A percentile compares a stretch with the other conserved stretches of the same genome.
Evolutionary conservation across 2,797 vertebrate genomes (phyloP).

Genomic region (Lycodopsis pacificus): DNA sequence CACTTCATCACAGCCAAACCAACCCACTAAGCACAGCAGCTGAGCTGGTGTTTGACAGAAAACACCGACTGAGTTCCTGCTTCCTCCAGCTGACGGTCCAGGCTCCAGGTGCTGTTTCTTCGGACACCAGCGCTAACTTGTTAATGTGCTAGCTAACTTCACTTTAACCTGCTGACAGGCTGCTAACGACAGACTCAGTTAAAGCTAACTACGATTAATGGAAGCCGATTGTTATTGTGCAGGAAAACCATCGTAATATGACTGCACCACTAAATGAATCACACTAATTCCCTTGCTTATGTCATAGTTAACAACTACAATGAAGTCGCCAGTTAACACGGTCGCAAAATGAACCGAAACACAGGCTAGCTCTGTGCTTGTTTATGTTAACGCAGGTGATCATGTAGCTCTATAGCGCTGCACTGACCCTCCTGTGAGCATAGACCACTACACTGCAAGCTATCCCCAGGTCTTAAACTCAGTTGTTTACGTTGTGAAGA

Average conservation of each 20-base stretch:
- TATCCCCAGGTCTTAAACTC: too few species aligned
- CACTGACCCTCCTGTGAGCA: constrained; percentile 1
- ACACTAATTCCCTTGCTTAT: not conserved
- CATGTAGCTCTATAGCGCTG: constrained; percentile 1
- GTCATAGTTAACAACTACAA: accelerated
- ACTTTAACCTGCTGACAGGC: not conserved
- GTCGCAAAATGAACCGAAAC: not conserved
- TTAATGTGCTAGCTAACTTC: constrained; percentile 20
- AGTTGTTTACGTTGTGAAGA: not conserved
- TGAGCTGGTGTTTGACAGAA: not conserved
- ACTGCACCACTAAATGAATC: too few species aligned
- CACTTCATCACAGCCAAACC: not conserved
- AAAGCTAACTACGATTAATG: not conserved
- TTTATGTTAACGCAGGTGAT: constrained; percentile 1
- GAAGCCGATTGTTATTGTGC: not conserved
- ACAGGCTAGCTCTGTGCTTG: not conserved
- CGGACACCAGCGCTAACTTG: constrained; percentile 15
- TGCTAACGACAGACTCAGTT: not conserved
- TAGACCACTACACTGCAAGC: not conserved
- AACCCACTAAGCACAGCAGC: not conserved
- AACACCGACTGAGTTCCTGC: constrained; percentile 25
- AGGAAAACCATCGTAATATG: too few species aligned
- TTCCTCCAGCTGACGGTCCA: constrained; percentile 8
- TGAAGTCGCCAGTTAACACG: not conserved
- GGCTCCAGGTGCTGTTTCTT: constrained; percentile 25